Evolutionary conservation across 2,113 vertebrate species (phyloP).

Genomic region (Macroglossus sobrinus): DNA sequence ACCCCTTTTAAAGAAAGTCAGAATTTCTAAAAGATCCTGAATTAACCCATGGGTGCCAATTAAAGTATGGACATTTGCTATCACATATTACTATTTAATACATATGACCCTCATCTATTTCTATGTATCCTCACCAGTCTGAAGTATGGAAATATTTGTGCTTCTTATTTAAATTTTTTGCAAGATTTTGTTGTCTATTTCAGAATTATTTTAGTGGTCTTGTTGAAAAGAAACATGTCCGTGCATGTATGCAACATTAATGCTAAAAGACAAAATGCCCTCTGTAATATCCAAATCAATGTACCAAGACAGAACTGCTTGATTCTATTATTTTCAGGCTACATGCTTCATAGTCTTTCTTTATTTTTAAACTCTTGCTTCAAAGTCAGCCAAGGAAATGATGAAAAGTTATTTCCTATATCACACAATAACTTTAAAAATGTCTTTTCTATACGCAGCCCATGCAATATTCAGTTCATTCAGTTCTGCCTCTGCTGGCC

Average conservation of each 20-base stretch:
- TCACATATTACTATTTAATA: conserved; percentile 44
- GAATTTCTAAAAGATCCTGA: conserved; percentile 34
- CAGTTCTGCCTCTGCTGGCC: not conserved
- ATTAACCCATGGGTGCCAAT: not conserved
- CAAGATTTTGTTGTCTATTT: conserved; percentile 19
- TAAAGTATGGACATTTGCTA: not conserved
- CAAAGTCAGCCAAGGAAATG: conserved; percentile 54
- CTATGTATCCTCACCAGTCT: not conserved
- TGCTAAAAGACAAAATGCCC: conserved; percentile 14
- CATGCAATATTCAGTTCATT: not conserved
- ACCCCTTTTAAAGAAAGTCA: not conserved
- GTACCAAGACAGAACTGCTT: conserved; percentile 32
- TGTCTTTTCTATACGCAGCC: not conserved
- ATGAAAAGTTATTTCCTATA: conserved; percentile 62
- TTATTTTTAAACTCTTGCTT: conserved; percentile 48
- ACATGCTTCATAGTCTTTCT: not conserved
- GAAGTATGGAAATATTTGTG: conserved; percentile 25
- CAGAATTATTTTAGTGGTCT: not conserved
- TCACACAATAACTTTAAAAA: conserved; percentile 55
- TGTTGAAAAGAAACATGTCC: conserved; percentile 22
- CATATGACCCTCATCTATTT: conserved; percentile 14
- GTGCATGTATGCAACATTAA: not conserved
- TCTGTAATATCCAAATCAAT: conserved; percentile 1
- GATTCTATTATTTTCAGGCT: conserved; percentile 38
- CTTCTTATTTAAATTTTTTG: conserved; percentile 52